Evolutionary conservation across 2,888 invertebrate genomes (phyloP).

Genomic region (Hartigia nigra): DNA sequence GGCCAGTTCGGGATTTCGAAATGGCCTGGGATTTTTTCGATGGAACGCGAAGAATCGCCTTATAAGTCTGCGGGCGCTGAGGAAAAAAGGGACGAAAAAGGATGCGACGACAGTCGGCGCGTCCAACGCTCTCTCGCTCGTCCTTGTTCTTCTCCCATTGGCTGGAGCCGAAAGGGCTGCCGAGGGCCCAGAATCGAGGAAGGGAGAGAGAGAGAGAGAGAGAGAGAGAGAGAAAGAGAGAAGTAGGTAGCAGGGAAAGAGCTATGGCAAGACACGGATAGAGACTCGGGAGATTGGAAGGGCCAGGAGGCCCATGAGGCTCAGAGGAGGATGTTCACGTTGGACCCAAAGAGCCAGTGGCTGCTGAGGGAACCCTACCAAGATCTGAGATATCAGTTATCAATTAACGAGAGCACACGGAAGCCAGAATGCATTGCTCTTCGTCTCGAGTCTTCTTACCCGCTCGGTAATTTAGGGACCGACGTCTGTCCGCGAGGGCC

Average conservation of each 20-base stretch:
- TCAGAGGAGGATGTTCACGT: slow-evolving; percentile 2
- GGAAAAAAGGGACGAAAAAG: slow-evolving; percentile 35
- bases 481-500: slow-evolving; percentile 47
- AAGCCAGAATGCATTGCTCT: slow-evolving; percentile 50
- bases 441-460: slow-evolving; percentile 36
- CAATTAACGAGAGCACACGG: slow-evolving; percentile 58
- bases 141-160: slow-evolving; percentile 35
- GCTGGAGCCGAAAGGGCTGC: slow-evolving; percentile 35
- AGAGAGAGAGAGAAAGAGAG: slow-evolving; percentile 22
- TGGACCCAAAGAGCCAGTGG: slow-evolving; percentile 1
- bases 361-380: slow-evolving; percentile 15
- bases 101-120: slow-evolving; percentile 51
- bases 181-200: background rate
- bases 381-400: slow-evolving; percentile 61
- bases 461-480: slow-evolving; percentile 58
- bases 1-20: slow-evolving; percentile 3
- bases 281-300: slow-evolving; percentile 5
- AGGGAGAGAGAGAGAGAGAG: slow-evolving; percentile 31
- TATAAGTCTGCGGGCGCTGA: slow-evolving; percentile 55
- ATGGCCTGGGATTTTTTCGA: slow-evolving; percentile 47
- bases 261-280: slow-evolving; percentile 29
- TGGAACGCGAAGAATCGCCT: slow-evolving; percentile 61
- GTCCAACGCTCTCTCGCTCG: slow-evolving; percentile 27
- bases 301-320: background rate
- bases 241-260: slow-evolving; percentile 23